phyloP scores from a whole-genome alignment of 2,797 vertebrate genomes.

The Periophthalmus magnuspinnatus region DNA sequence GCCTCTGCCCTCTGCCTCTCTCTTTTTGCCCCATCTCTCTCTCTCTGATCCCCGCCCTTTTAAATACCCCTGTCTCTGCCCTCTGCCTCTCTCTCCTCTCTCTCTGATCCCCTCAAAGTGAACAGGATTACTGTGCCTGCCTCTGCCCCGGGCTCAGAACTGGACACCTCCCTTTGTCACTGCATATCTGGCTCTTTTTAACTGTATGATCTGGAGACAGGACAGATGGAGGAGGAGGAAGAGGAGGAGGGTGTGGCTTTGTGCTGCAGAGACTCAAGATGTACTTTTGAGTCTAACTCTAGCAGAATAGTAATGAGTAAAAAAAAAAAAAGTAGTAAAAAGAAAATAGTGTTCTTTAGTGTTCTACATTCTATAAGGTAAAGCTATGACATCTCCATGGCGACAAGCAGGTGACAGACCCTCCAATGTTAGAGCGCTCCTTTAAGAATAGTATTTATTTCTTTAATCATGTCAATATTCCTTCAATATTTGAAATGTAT shows the following conservation, averaged over 20 bases:
- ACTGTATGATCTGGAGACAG: background rate
- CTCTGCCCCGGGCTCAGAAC: constrained; percentile 8
- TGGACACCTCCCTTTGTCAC: constrained; percentile 6
- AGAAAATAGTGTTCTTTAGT: too few species aligned
- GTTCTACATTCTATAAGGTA: too few species aligned
- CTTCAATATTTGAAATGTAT: too few species aligned
- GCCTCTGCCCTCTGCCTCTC: background rate
- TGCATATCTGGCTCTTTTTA: background rate
- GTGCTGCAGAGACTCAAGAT: background rate
- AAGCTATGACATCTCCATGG: too few species aligned
- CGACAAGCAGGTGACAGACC: too few species aligned
- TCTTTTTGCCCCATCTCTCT: background rate
- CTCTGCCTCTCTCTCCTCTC: background rate
- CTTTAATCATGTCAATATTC: too few species aligned
- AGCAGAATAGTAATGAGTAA: background rate
- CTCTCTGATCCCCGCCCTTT: background rate
- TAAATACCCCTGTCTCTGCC: too few species aligned
- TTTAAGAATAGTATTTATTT: too few species aligned
- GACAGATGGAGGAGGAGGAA: constrained; percentile 5
- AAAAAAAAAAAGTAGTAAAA: background rate
- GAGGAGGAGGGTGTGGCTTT: constrained; percentile 4
- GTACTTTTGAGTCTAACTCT: background rate
- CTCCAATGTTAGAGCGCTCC: too few species aligned
- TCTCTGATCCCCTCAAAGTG: constrained; percentile 9
- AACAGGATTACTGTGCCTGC: background rate